Conservation (phyloP, 1,140 invertebrate species). For the Drosophila burlai region DNA sequence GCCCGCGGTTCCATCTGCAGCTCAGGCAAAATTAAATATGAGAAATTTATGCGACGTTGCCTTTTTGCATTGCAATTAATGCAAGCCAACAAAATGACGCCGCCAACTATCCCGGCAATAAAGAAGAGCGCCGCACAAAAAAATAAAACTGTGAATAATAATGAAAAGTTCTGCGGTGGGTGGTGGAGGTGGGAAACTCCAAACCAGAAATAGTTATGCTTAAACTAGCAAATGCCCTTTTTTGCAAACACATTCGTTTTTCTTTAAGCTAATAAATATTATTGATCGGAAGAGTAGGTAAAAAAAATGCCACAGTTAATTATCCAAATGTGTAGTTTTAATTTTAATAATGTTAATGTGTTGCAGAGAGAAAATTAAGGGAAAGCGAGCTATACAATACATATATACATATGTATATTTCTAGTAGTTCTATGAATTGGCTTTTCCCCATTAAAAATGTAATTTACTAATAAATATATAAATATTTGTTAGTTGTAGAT, state of each 20-base stretch:
- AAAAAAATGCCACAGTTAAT: constrained; percentile 2
- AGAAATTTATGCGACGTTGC: constrained; percentile 80
- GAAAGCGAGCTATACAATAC: background rate
- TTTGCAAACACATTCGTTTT: background rate
- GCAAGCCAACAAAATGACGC: constrained; percentile 61
- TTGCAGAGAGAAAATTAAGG: background rate
- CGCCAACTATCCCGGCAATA: constrained; percentile 25
- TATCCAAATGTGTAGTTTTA: background rate
- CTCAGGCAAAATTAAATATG: constrained; percentile 76
- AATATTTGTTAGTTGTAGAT: too few species aligned
- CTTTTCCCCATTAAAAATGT: too few species aligned
- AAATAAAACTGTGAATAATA: constrained; percentile 30
- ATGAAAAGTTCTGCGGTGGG: constrained; percentile 26
- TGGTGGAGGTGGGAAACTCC: background rate
- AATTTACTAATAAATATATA: too few species aligned
- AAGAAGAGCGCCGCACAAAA: constrained; percentile 36
- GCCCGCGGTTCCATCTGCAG: constrained; percentile 61
- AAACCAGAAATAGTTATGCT: background rate
- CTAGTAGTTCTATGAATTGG: too few species aligned
- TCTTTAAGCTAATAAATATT: constrained; percentile 10
- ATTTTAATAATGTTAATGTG: constrained; percentile 4
- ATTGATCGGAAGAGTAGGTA: background rate
- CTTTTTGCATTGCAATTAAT: constrained; percentile 78
- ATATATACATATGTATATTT: background rate
- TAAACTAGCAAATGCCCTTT: constrained; percentile 33